Conservation (phyloP, 2,888 invertebrate genomes). For the Serrognathus titanus region DNA sequence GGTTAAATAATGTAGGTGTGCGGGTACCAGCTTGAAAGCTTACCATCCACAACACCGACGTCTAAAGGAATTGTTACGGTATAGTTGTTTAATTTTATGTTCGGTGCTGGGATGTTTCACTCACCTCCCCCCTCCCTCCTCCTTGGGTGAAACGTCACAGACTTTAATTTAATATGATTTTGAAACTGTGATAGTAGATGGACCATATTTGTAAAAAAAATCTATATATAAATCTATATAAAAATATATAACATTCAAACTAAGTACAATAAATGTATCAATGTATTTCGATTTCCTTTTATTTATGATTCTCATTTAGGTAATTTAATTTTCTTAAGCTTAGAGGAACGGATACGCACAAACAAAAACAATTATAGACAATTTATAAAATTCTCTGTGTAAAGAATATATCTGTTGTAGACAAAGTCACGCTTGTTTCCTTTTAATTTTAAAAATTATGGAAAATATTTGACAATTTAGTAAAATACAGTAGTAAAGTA, state of each 20-base stretch:
- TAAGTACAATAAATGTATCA: slow-evolving; percentile 50
- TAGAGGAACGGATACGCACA: background rate
- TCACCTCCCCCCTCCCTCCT: too few species aligned
- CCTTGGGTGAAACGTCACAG: slow-evolving; percentile 6
- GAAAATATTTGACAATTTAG: too few species aligned
- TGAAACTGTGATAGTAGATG: slow-evolving; percentile 53
- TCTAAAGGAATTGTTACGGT: slow-evolving; percentile 40
- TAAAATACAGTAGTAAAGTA: too few species aligned
- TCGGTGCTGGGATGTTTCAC: slow-evolving; percentile 1
- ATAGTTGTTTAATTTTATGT: slow-evolving; percentile 20
- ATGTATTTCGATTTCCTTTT: slow-evolving; percentile 11
- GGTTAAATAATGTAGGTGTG: background rate
- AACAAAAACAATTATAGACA: background rate
- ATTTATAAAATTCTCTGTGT: background rate
- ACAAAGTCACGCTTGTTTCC: background rate
- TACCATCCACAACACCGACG: slow-evolving; percentile 17
- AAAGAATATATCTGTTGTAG: background rate
- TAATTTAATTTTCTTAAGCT: background rate
- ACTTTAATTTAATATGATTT: slow-evolving; percentile 39
- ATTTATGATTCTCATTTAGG: too few species aligned
- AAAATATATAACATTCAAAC: slow-evolving; percentile 27
- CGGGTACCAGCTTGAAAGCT: background rate
- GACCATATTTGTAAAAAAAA: slow-evolving; percentile 49
- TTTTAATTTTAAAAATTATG: background rate
- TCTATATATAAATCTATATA: slow-evolving; percentile 8